Conservation (phyloP, 2,797 vertebrate species). For the Capromys pilorides region DNA sequence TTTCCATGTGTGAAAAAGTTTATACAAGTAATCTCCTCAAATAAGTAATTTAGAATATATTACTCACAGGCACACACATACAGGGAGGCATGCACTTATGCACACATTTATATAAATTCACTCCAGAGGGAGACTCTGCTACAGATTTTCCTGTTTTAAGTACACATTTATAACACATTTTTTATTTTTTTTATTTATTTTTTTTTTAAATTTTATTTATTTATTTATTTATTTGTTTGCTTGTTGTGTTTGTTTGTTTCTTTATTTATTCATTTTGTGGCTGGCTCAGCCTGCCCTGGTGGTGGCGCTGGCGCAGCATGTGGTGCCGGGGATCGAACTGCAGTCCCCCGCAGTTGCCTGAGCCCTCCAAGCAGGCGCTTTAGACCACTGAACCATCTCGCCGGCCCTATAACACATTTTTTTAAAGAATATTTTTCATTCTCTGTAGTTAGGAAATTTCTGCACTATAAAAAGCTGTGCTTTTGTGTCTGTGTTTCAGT, state of each 20-base stretch:
- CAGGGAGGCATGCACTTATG: background rate
- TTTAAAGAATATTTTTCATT: conserved; percentile 49
- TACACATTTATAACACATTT: background rate
- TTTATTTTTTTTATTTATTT: too few species aligned
- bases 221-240: too few species aligned
- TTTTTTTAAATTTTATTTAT: too few species aligned
- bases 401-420: too few species aligned
- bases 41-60: conserved; percentile 50
- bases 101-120: conserved; percentile 6
- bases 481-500: background rate
- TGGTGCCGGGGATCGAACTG: too few species aligned
- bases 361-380: too few species aligned
- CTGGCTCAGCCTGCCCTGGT: too few species aligned
- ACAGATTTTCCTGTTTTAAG: conserved; percentile 20
- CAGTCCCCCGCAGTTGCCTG: too few species aligned
- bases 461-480: background rate
- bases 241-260: too few species aligned
- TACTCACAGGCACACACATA: background rate
- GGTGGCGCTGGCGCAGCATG: too few species aligned
- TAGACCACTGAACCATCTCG: too few species aligned
- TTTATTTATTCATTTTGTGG: too few species aligned
- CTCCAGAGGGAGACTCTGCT: background rate
- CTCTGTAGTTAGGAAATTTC: conserved; percentile 2
- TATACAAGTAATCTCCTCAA: conserved; percentile 37
- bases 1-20: conserved; percentile 57